Evolutionary conservation across 1,140 invertebrate genomes (phyloP), one percentile per base, ranked within the genome.

Genomic region (Drosophila ambigua): DNA sequence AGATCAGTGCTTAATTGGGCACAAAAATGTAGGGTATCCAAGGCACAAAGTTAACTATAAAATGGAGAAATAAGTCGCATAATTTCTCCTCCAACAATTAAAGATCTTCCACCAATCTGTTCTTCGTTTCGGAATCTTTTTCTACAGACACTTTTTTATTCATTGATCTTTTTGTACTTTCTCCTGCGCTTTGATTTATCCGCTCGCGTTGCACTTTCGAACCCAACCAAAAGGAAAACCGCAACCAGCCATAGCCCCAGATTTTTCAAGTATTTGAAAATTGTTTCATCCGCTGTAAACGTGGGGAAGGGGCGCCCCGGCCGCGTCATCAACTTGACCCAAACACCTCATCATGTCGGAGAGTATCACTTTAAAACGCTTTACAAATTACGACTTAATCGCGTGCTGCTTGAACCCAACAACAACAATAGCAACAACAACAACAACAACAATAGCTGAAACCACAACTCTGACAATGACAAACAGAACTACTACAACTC

Each of bases 301-400:
- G 55, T n/a, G 8, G 8, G 7, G 0, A 15, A 48, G 41, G 62
- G 55, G 31, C 2, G 7, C 0, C 8, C 7, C 58, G 60, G 31
- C 5, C 9, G 35, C 35, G 46, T 68, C 74, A 58, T 67, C 79
- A 77, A 82, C 79, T 82, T 83, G 79, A 83, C 79, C 79, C 79
- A 78, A 82, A 75, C 79, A 83, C 78, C 79, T 82, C 74, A 81
- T 68, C 57, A 68, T 62, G 71, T 73, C 65, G 15, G 44, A 28
- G 59, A 73, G 58, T 72, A 73, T 73, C 71, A 68, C 57, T 73
- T 75, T 75, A 81, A 82, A 77, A 77, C 62, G 65, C 55, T 81
- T 81, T 81, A 83, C 79, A 83, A 82, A 80, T 82, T 77, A 83
- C 79, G 78, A 68, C 79, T 82, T 82, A 82, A 82, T 82, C 79